These are phyloP conservation scores for Apis mellifera DNA, from an alignment of 1,140 invertebrate species.

Conservation along the genomic window DNA sequence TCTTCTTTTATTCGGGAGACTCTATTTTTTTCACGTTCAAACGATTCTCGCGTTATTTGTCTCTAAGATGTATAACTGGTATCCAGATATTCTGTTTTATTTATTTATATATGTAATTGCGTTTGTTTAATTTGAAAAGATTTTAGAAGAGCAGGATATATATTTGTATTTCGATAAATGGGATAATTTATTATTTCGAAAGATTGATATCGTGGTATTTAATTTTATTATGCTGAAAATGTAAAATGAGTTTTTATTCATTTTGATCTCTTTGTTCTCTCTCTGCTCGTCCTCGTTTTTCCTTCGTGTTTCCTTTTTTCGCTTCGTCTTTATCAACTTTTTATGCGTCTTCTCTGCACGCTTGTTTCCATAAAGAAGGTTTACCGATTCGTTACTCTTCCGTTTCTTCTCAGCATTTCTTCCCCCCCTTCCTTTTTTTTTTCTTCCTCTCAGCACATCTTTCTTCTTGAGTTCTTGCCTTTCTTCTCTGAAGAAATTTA, in stretches of 20 bases:
- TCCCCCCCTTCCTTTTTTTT: neutral
- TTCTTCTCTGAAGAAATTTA: neutral
- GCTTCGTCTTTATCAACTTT: constrained; percentile 24
- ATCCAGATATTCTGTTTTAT: too few relatives aligned
- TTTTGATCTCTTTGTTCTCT: neutral
- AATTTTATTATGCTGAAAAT: constrained; percentile 35
- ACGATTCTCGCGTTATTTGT: too few relatives aligned
- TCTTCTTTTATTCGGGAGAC: too few relatives aligned
- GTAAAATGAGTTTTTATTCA: neutral
- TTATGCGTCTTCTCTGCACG: neutral
- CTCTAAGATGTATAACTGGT: too few relatives aligned
- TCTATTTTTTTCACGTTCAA: too few relatives aligned
- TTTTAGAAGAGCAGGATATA: too few relatives aligned
- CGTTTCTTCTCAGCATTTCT: neutral
- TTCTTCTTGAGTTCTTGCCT: neutral
- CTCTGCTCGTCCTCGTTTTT: neutral
- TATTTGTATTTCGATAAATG: neutral
- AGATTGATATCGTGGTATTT: constrained; percentile 10
- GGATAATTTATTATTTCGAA: neutral
- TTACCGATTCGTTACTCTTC: constrained; percentile 8
- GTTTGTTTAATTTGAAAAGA: too few relatives aligned
- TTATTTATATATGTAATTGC: too few relatives aligned
- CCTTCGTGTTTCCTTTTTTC: constrained; percentile 5
- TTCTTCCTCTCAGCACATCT: too few relatives aligned
- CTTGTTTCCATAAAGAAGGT: neutral